These are phyloP conservation scores for Procambarus clarkii DNA, from an alignment of 1,140 invertebrate species.

Conservation along the genomic window DNA sequence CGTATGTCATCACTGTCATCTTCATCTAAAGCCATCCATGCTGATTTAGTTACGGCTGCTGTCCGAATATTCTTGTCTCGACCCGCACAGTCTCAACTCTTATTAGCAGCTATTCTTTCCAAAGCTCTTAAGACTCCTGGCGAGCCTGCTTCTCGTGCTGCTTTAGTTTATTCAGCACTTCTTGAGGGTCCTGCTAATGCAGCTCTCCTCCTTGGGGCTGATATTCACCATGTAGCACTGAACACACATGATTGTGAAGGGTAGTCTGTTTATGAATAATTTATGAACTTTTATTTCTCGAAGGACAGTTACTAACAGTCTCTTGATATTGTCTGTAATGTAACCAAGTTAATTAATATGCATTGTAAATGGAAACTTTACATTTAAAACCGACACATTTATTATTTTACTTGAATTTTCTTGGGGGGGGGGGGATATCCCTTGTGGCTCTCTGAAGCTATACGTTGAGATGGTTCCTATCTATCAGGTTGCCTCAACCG, in stretches of 20 bases:
- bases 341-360: no score
- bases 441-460: no score
- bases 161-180: slow-evolving; percentile 49
- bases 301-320: no score
- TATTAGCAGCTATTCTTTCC: slow-evolving; percentile 40
- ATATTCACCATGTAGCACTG: neutral
- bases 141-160: slow-evolving; percentile 29
- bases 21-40: slow-evolving; percentile 11
- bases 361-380: no score
- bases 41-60: slow-evolving; percentile 48
- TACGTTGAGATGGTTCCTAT: no score
- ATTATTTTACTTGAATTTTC: no score
- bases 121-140: slow-evolving; percentile 36
- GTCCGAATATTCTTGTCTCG: slow-evolving; percentile 40
- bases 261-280: neutral
- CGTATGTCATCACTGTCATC: slow-evolving; percentile 40
- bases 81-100: slow-evolving; percentile 55
- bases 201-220: slow-evolving; percentile 31
- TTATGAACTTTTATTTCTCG: neutral
- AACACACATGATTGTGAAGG: neutral
- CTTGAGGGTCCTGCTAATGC: slow-evolving; percentile 47
- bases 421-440: no score
- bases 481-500: no score
- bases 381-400: no score
- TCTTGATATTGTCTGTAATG: no score